Evolutionary conservation across 2,113 vertebrate genomes (phyloP), one percentile per base, ranked within the genome.

Genomic region (Oryzias celebensis): DNA sequence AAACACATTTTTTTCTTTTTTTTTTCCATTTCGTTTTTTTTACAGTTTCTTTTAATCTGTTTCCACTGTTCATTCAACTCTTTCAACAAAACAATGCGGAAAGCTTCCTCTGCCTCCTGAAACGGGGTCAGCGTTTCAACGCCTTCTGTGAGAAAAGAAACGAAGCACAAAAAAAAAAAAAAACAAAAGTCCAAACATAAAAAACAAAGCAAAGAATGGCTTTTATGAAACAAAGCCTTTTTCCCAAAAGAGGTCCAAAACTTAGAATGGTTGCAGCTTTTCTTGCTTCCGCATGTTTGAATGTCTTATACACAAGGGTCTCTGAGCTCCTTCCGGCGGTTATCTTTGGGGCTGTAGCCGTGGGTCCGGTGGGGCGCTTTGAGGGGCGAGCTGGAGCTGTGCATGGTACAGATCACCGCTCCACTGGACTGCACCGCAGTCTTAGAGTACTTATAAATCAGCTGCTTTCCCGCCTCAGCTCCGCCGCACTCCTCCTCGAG

Each of bases 301-400:
- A 56, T 54, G 14, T 74, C 84, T 83, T 67, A 88, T 59, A 88
- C 77, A 26, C 86, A 87, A 79, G 93, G 93, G 86, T 94, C 93
- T 93, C 88, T 92, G 87, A 87, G 88, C 62, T 91, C 93, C 86
- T 86, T 87, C 15, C 92, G 93, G 60, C 94, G 93, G 93, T 97
- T 98, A 92, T 97, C 95, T 93, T 96, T 94, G 89, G 96, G 94
- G 91, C 91, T 91, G 88, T 86, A 88, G 45, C 85, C 80, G 7
- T 83, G 81, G 86, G 92, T 94, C 92, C 94, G 93, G 86, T 90
- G 90, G 26, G 93, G 92, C 10, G 92, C 93, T 90, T 95, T 94
- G 82, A 93, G 87, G 4, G 93, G 89, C 15, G 91, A 90, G 73
- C 87, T 79, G 72, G 85, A 90, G 78, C 87, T 90, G 78, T 87